A percentile compares a stretch with the other conserved stretches of the same genome.
These are phyloP conservation scores for Lasioglossum vierecki DNA, from an alignment of 2,888 invertebrate genomes.

Conservation along the genomic window DNA sequence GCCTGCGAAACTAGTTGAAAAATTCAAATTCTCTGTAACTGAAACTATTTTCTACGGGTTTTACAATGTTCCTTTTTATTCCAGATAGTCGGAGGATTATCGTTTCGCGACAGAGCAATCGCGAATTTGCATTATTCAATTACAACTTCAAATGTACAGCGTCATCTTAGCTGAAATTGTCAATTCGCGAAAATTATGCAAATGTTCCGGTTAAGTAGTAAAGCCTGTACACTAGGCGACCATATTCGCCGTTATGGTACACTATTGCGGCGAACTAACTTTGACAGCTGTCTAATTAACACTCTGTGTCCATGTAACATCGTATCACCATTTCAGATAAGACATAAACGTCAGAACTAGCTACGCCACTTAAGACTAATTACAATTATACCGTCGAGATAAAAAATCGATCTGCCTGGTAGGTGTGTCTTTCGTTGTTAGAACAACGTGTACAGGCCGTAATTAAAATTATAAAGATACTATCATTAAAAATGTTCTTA, in stretches of 20 bases:
- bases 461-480: background rate
- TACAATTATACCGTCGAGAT: slow-evolving; percentile 51
- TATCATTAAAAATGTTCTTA: background rate
- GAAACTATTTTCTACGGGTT: background rate
- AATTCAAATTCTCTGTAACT: background rate
- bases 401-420: slow-evolving; percentile 36
- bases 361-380: slow-evolving; percentile 47
- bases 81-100: background rate
- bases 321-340: background rate
- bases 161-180: background rate
- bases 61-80: background rate
- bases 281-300: slow-evolving; percentile 22
- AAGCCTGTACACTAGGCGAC: background rate
- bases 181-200: slow-evolving; percentile 4
- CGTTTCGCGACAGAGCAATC: background rate
- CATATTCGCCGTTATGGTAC: background rate
- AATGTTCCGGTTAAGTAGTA: slow-evolving; percentile 4
- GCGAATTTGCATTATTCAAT: background rate
- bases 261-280: background rate
- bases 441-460: background rate
- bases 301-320: background rate
- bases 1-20: background rate
- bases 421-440: slow-evolving; percentile 38
- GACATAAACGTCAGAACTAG: background rate
- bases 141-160: background rate